Conservation (phyloP, 2,888 invertebrate genomes). For the Drosophila setosimentum region DNA sequence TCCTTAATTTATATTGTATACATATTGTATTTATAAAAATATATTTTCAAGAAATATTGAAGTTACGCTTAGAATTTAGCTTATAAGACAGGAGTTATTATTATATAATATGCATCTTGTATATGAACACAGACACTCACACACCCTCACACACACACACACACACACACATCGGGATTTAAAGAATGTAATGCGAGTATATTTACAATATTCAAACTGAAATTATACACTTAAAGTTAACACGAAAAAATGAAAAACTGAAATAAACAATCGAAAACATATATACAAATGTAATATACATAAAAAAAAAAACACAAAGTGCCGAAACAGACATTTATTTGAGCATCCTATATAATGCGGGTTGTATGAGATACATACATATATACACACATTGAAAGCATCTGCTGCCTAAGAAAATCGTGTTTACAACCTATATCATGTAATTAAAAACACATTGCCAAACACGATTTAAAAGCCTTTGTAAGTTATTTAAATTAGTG, state of each 20-base stretch:
- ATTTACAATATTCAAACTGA: conserved; percentile 59
- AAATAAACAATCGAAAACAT: conserved; percentile 15
- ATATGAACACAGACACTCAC: conserved; percentile 46
- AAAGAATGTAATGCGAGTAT: conserved; percentile 56
- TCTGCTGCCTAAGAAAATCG: conserved; percentile 12
- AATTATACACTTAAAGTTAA: conserved; percentile 38
- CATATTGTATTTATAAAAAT: conserved; percentile 41
- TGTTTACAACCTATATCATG: conserved; percentile 11
- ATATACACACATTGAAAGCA: not conserved
- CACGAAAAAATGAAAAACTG: conserved; percentile 13
- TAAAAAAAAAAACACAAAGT: conserved; percentile 28
- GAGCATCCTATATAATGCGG: conserved; percentile 12
- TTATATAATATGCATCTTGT: conserved; percentile 73
- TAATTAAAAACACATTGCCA: not conserved
- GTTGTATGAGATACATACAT: conserved; percentile 1
- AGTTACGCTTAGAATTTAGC: conserved; percentile 71
- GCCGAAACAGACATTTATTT: conserved; percentile 44
- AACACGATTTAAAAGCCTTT: conserved; percentile 6
- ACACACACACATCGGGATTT: conserved; percentile 25
- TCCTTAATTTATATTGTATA: conserved; percentile 43
- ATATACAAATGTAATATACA: not conserved
- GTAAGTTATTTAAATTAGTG: not conserved
- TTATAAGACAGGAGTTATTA: conserved; percentile 67
- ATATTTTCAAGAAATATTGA: conserved; percentile 47
- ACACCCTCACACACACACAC: conserved; percentile 11